Evolutionary conservation across 1,140 invertebrate genomes (phyloP).

Genomic region (Eriosoma lanigerum): DNA sequence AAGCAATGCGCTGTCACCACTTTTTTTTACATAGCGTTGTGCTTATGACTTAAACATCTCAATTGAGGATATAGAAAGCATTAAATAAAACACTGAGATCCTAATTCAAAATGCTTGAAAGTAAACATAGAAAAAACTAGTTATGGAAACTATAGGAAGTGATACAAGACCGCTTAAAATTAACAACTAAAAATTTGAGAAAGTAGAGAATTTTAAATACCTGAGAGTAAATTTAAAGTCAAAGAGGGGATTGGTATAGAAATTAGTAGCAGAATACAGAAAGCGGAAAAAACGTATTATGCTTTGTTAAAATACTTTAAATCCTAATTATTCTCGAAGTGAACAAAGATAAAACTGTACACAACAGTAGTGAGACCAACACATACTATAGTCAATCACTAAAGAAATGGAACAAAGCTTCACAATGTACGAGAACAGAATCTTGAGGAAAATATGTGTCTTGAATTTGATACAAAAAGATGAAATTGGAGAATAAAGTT

Average conservation of each 20-base stretch:
- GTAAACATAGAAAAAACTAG: too few species aligned
- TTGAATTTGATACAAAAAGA: background rate
- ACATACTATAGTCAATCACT: background rate
- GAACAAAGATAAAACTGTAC: background rate
- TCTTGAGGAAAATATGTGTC: slow-evolving; percentile 6
- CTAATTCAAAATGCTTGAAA: too few species aligned
- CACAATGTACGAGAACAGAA: background rate
- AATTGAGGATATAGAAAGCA: too few species aligned
- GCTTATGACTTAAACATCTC: too few species aligned
- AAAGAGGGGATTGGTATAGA: background rate
- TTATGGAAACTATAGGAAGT: too few species aligned
- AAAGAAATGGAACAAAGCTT: background rate
- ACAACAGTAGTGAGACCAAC: background rate
- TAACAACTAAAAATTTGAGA: too few species aligned
- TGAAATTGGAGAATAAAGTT: background rate
- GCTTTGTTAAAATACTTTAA: background rate
- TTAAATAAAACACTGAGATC: too few species aligned
- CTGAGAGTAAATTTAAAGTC: background rate
- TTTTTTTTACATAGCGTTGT: too few species aligned
- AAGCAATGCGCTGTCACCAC: too few species aligned
- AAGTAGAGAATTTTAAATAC: background rate
- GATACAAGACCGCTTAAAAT: too few species aligned
- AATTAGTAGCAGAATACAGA: background rate
- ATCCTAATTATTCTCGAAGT: background rate
- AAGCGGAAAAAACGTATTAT: background rate